Percentiles rank a stretch among this genome's conserved stretches.
phyloP scores from a whole-genome alignment of 2,113 vertebrate genomes.

The Condylura cristata region DNA sequence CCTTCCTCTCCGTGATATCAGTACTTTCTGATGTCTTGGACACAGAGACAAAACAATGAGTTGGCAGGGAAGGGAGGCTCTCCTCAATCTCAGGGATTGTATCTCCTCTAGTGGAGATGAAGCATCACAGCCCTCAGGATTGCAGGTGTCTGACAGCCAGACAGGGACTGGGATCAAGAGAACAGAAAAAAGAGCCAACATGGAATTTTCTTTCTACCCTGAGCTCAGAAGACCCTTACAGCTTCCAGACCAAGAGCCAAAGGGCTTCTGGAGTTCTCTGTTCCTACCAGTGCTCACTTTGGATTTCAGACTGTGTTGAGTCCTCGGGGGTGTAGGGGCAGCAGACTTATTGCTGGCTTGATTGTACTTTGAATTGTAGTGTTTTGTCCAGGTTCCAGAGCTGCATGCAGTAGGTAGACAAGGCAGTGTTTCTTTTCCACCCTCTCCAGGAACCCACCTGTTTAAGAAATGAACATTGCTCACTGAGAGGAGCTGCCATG shows the following conservation, averaged over 20 bases:
- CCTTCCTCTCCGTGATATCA: not conserved
- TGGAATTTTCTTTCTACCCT: not conserved
- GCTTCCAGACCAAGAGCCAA: not conserved
- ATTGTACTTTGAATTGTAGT: not conserved
- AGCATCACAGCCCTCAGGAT: not conserved
- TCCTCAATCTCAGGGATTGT: not conserved
- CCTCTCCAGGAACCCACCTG: no score
- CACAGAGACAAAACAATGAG: not conserved
- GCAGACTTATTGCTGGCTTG: not conserved
- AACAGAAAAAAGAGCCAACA: not conserved
- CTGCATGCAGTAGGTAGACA: rapidly evolving
- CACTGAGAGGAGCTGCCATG: rapidly evolving
- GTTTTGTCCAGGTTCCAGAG: not conserved
- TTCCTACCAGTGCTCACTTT: not conserved
- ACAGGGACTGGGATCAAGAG: not conserved
- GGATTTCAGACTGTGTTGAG: no score
- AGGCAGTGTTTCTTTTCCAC: rapidly evolving
- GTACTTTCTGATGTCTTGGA: not conserved
- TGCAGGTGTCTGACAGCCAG: not conserved
- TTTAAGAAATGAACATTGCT: not conserved
- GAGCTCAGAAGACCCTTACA: not conserved
- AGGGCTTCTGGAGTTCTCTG: not conserved
- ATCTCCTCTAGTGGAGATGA: not conserved
- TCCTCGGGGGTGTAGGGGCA: not conserved
- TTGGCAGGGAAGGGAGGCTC: no score